Evolutionary conservation across 2,797 vertebrate genomes (phyloP), one percentile per base, ranked within the genome.

Genomic region (Myotis daubentonii): DNA sequence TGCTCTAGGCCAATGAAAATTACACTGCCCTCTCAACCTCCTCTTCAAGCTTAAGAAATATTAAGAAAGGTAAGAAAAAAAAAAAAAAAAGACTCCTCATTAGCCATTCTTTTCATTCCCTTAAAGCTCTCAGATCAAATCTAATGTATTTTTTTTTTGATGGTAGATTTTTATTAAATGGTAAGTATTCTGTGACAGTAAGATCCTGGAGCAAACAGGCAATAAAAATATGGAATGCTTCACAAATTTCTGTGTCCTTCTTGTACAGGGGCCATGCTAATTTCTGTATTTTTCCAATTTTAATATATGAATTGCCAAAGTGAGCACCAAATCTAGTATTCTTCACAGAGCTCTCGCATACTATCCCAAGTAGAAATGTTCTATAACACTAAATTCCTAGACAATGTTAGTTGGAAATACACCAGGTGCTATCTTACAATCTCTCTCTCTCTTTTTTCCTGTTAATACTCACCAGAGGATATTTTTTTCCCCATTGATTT

Each of bases 51-150:
- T 90, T 85, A 81, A 47, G n/a, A 47, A 74, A 41, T 89, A 87
- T 47, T 38, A 70, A 76, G 23, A 89, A 85, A 57, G 23, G 0
- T 82, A 71, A 89, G 30, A 49, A 92, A 57, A 93, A 91, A 57
- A 68, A 49, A 92, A 57, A 93, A 91, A 57, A 68, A 88, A 15
- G 62, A 44, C 51, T 65, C 28, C 49, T 85, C 28, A 80, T 72
- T 49, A 84, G 84, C 22, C 49, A 70, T 38, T 86, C 16, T 49
- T 75, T 57, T 53, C 44, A 92, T 60, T 28, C 11, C 49, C 41
- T 93, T 86, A 78, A 91, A 76, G 28, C 10, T 62, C 47, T 41
- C 80, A 55, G 13, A 47, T 47, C 49, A 70, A 95, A 93, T n/a
- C 76, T 23, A 93, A 60, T 30, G 89, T 36, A 22, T 30, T 55